Evolutionary conservation across 1,140 invertebrate species (phyloP).

Genomic region (Diploscapter pachys): DNA sequence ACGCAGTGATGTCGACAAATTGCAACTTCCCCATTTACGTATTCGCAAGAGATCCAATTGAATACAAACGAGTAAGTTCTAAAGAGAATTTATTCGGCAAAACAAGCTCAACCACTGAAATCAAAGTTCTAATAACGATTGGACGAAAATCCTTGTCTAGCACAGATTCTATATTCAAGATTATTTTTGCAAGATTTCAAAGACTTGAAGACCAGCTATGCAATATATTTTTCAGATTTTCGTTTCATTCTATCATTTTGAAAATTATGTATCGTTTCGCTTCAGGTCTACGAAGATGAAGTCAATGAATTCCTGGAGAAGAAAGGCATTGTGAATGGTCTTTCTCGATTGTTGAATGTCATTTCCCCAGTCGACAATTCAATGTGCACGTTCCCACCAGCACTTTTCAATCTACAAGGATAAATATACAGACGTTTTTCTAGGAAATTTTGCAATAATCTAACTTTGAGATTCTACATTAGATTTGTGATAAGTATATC

Average conservation of each 20-base stretch:
- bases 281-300: conserved; percentile 41
- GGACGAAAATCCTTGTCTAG: too few species aligned
- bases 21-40: conserved; percentile 47
- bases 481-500: not conserved
- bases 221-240: too few species aligned
- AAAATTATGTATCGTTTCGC: not conserved
- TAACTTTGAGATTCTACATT: not conserved
- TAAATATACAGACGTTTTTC: conserved; percentile 4
- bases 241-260: too few species aligned
- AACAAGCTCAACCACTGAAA: not conserved
- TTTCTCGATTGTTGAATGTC: conserved; percentile 43
- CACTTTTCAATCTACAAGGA: conserved; percentile 41
- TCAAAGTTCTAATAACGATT: not conserved
- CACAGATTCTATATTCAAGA: too few species aligned
- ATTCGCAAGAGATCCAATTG: conserved; percentile 42
- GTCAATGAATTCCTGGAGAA: conserved; percentile 40
- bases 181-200: too few species aligned
- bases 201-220: too few species aligned
- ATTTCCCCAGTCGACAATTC: conserved; percentile 43
- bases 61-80: conserved; percentile 40
- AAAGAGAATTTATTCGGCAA: not conserved
- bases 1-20: conserved; percentile 41
- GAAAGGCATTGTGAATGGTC: conserved; percentile 40
- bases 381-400: conserved; percentile 45
- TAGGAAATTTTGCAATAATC: not conserved